phyloP scores from a whole-genome alignment of 2,113 vertebrate genomes.

The Ammodytes marinus region DNA sequence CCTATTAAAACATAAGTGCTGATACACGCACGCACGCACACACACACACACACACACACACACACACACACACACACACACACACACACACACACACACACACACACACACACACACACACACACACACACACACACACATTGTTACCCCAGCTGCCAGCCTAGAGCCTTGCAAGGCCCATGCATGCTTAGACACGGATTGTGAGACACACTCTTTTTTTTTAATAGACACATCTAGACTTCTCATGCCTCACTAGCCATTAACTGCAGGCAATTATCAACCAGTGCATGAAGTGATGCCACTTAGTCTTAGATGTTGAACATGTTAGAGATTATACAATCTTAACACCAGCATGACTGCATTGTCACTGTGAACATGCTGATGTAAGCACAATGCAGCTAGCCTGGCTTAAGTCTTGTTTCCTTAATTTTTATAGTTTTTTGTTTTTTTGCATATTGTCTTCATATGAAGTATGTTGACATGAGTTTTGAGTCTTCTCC shows the following conservation, averaged over 20 bases:
- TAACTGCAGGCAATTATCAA: slow-evolving; percentile 45
- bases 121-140: slow-evolving; percentile 21
- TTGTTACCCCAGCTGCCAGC: slow-evolving; percentile 45
- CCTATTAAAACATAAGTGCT: slow-evolving; percentile 80
- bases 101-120: slow-evolving; percentile 61
- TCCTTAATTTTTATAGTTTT: too few species aligned
- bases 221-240: slow-evolving; percentile 47
- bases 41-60: slow-evolving; percentile 49
- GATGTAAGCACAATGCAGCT: neutral
- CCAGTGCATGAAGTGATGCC: slow-evolving; percentile 48
- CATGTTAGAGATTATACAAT: neutral
- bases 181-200: slow-evolving; percentile 41
- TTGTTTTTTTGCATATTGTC: neutral
- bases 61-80: slow-evolving; percentile 47
- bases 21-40: slow-evolving; percentile 53
- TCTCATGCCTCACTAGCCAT: slow-evolving; percentile 52
- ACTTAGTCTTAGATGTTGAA: slow-evolving; percentile 8
- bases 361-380: neutral
- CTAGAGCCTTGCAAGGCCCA: slow-evolving; percentile 38
- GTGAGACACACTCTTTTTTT: slow-evolving; percentile 31
- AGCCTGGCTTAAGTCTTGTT: neutral
- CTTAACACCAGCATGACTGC: neutral
- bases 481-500: neutral
- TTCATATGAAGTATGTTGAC: neutral
- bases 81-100: slow-evolving; percentile 49